A percentile compares a stretch with the other conserved stretches of the same genome.
phyloP scores from a whole-genome alignment of 2,797 vertebrate genomes.

The Hyperoplus immaculatus region DNA sequence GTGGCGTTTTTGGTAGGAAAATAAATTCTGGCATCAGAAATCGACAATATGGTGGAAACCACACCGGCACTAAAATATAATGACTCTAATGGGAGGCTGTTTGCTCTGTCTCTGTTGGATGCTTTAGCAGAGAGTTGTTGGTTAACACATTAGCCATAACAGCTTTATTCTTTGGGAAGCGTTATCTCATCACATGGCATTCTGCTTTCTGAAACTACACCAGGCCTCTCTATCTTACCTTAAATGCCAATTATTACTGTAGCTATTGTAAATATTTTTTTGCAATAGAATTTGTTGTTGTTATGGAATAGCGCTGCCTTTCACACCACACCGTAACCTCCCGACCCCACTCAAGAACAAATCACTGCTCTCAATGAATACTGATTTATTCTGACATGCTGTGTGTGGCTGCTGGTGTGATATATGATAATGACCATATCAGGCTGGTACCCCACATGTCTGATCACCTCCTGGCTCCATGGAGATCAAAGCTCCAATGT shows the following conservation, averaged over 20 bases:
- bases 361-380: slow-evolving; percentile 35
- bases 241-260: not conserved
- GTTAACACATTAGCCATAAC: not conserved
- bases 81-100: not conserved
- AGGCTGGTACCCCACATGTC: slow-evolving; percentile 41
- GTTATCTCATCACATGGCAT: not conserved
- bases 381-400: slow-evolving; percentile 34
- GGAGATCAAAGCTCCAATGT: slow-evolving; percentile 39
- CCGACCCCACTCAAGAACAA: not conserved
- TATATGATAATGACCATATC: slow-evolving; percentile 67
- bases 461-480: slow-evolving; percentile 35
- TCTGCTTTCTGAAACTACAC: not conserved
- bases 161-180: not conserved
- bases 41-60: not conserved
- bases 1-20: not conserved
- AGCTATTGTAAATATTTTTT: not conserved
- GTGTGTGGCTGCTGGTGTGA: slow-evolving; percentile 58
- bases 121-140: not conserved
- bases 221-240: no score
- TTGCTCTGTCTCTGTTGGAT: slow-evolving; percentile 10
- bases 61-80: not conserved
- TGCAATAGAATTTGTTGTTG: not conserved
- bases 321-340: not conserved
- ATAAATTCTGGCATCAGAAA: no score
- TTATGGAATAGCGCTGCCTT: not conserved